phyloP scores from a whole-genome alignment of 2,113 vertebrate species.

The Rostratula benghalensis region DNA sequence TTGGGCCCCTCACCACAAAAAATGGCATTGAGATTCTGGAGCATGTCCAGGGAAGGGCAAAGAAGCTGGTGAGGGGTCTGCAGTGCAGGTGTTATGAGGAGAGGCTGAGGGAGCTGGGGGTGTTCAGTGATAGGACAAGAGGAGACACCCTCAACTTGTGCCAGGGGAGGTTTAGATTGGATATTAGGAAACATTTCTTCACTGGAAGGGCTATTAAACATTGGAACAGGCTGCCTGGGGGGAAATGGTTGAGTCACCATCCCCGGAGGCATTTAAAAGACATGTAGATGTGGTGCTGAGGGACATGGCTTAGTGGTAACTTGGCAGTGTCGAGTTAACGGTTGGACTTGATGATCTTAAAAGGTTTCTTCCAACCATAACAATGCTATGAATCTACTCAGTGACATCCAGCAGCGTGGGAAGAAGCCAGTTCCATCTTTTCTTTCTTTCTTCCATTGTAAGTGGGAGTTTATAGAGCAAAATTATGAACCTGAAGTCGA shows the following conservation, averaged over 20 bases:
- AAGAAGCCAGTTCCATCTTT: not conserved
- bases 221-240: not conserved
- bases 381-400: not conserved
- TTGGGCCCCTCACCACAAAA: not conserved
- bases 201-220: not conserved
- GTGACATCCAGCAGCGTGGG: not conserved
- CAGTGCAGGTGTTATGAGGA: not conserved
- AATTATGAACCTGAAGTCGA: rapidly evolving
- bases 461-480: not conserved
- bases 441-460: rapidly evolving
- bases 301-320: not conserved
- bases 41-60: not conserved
- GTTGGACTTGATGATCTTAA: not conserved
- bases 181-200: not conserved
- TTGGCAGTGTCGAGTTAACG: not conserved
- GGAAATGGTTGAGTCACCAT: not conserved
- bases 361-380: not conserved
- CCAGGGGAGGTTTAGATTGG: not conserved
- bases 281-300: not conserved
- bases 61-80: not conserved
- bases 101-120: not conserved
- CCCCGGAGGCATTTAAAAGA: not conserved
- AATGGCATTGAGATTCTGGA: not conserved
- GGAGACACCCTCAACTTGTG: not conserved
- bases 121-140: not conserved